A percentile compares a stretch with the other conserved stretches of the same genome.
These are phyloP conservation scores for Gonocerus acuteangulatus DNA, from an alignment of 2,888 invertebrate species.

Conservation along the genomic window DNA sequence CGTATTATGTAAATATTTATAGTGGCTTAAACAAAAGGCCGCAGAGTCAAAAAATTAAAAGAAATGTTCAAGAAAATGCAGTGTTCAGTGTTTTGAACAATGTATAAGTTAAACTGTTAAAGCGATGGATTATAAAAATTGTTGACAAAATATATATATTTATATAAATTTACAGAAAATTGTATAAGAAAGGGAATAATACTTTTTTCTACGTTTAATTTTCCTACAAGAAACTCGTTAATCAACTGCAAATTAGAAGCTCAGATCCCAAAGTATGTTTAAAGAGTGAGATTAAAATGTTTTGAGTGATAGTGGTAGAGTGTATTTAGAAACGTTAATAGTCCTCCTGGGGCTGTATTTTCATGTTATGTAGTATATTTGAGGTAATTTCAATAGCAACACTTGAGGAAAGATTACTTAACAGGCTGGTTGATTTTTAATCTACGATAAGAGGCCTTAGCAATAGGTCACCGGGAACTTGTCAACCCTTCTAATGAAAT, in stretches of 20 bases:
- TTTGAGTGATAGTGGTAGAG: neutral
- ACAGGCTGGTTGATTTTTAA: too few relatives aligned
- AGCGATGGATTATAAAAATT: neutral
- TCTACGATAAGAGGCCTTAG: too few relatives aligned
- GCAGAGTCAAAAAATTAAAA: constrained; percentile 26
- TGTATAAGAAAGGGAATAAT: constrained; percentile 3
- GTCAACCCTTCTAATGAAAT: too few relatives aligned
- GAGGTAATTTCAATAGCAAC: too few relatives aligned
- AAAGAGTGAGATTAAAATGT: neutral
- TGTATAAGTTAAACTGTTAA: constrained; percentile 12
- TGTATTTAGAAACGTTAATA: neutral
- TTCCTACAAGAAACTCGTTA: constrained; percentile 1
- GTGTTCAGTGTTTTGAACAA: constrained; percentile 29
- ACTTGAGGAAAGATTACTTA: too few relatives aligned
- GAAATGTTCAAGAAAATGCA: constrained; percentile 17
- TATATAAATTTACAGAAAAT: neutral
- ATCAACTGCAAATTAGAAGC: neutral
- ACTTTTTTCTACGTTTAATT: neutral
- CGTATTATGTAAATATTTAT: constrained; percentile 36
- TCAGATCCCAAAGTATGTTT: constrained; percentile 6
- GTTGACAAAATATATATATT: neutral
- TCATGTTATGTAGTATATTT: too few relatives aligned
- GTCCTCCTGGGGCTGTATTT: neutral
- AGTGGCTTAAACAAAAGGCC: constrained; percentile 37
- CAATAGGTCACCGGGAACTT: too few relatives aligned